Base-by-base conservation (phyloP, 1,140 invertebrate species). In the Xylocopa sonorina region DNA sequence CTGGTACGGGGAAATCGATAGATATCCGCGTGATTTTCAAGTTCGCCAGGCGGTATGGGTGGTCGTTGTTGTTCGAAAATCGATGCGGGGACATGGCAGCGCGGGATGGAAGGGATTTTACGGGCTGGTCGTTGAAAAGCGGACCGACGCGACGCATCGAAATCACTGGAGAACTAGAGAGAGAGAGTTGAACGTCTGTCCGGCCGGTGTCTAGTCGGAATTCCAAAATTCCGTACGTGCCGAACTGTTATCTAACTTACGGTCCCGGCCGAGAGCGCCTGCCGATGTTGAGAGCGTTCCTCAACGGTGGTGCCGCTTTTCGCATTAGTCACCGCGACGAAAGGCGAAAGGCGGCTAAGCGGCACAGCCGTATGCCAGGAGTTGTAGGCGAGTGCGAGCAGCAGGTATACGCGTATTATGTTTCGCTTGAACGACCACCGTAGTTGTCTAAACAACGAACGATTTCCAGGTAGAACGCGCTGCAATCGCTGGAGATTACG, bases 391-490 rank as follows among this genome's bases (percentile, higher is more conserved):
- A 34, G 51, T 24, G 55, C 38, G 51, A 34, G 55, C 38, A n/a
- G 75, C 51, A 81, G 72, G 63, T 69, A 73, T 76, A 80, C 78
- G 77, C 78, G 83, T 81, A 67, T 84, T 84, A 81, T 74, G 82
- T 84, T 81, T 84, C 82, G 83, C 82, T 85, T 68, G 53, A 84
- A 53, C 68, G 83, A 74, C 18, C 78, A 64, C 78, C 68, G 67
- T 57, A 58, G 82, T 77, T 67, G 78, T 57, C 46, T 34, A 64
- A 83, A 77, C 62, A 51, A 55, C 46, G 4, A 50, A 34, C 51
- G 76, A 83, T 83, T 83, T 84, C 80, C 48, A 74, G 55, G 80
- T 79, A 84, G 68, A 58, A 43, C 34, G 38, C 51, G n/a, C 18
- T 38, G 55, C 68, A 74, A 78, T 82, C 76, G 43, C 18, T 10